Conservation (phyloP, 2,113 vertebrate species). For the Aspiorhynchus laticeps region DNA sequence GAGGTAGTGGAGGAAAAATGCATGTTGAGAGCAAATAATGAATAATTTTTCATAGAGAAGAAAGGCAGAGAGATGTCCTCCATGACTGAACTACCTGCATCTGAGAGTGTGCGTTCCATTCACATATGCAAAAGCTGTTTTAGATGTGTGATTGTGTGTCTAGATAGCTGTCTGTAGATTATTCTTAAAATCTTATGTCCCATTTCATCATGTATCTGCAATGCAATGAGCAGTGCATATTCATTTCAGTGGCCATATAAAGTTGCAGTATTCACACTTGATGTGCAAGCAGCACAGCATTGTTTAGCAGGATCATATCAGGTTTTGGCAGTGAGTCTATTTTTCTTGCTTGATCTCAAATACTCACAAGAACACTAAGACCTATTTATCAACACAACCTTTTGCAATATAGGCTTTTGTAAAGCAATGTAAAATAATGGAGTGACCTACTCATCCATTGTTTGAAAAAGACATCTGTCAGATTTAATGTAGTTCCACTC, state of each 20-base stretch:
- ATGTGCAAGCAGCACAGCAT: not conserved
- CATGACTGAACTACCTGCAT: not conserved
- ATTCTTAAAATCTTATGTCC: not conserved
- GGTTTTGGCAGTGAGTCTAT: not conserved
- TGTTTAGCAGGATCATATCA: not conserved
- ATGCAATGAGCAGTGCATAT: not conserved
- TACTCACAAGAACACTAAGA: not conserved
- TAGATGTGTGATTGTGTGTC: not conserved
- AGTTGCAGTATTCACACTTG: not conserved
- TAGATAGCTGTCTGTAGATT: not conserved
- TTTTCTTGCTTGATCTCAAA: slow-evolving; percentile 19
- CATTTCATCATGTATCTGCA: not conserved
- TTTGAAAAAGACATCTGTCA: not conserved
- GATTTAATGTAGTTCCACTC: not conserved
- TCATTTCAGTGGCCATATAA: not conserved
- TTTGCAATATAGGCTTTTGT: not conserved
- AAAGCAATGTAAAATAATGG: not conserved
- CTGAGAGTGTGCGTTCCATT: not conserved
- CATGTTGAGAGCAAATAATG: not conserved
- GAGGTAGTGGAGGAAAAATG: not conserved
- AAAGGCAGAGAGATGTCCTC: slow-evolving; percentile 12
- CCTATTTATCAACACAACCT: not conserved
- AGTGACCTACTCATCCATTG: not conserved
- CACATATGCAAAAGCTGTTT: not conserved
- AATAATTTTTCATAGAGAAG: not conserved